These are phyloP conservation scores for Antennarius maculatus DNA, from an alignment of 2,797 vertebrate species.

Conservation along the genomic window DNA sequence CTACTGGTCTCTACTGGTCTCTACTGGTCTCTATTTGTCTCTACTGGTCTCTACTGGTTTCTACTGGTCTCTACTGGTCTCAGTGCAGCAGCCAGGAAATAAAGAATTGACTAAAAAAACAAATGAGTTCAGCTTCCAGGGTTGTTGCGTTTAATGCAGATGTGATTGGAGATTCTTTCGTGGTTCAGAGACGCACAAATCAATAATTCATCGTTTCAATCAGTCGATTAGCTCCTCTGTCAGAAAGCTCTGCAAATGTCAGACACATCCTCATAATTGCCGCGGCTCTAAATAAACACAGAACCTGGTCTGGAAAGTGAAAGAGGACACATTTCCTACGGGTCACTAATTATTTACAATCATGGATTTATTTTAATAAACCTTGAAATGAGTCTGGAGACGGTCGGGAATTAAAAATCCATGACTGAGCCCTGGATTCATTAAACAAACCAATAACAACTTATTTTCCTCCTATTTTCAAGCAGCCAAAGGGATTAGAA, in stretches of 20 bases:
- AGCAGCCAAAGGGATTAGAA: too few relatives aligned
- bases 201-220: constrained; percentile 47
- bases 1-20: too few relatives aligned
- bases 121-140: background rate
- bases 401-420: too few relatives aligned
- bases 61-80: constrained; percentile 31
- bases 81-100: constrained; percentile 3
- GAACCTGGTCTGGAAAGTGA: background rate
- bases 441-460: too few relatives aligned
- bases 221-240: constrained; percentile 39
- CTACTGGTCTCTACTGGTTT: too few relatives aligned
- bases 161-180: constrained; percentile 21
- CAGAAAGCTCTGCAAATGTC: constrained; percentile 28
- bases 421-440: too few relatives aligned
- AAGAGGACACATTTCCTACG: background rate
- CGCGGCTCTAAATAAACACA: background rate
- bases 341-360: too few relatives aligned
- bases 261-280: constrained; percentile 13
- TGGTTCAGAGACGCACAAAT: constrained; percentile 12
- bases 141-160: background rate
- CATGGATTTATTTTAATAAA: background rate
- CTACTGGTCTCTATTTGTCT: too few relatives aligned
- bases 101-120: constrained; percentile 21
- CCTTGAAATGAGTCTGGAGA: too few relatives aligned
- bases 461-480: too few relatives aligned